These are phyloP conservation scores for Indri indri DNA, from an alignment of 2,113 vertebrate genomes.

Conservation along the genomic window DNA sequence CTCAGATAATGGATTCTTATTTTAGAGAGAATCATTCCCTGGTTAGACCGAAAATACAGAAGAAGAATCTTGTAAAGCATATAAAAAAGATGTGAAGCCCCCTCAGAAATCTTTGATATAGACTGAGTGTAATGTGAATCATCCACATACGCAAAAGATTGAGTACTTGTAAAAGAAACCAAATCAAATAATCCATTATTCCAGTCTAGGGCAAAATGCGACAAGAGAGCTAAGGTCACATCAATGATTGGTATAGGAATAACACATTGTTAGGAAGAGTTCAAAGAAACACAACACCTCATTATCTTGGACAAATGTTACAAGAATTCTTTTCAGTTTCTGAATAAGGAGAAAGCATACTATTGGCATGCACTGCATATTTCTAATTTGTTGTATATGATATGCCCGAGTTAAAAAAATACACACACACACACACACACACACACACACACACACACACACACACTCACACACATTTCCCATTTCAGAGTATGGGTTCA, in stretches of 20 bases:
- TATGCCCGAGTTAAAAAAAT: neutral
- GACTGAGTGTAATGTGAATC: neutral
- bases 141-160: slow-evolving; percentile 26
- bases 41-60: slow-evolving; percentile 29
- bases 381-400: neutral
- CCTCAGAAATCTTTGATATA: neutral
- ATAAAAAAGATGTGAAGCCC: neutral
- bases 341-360: neutral
- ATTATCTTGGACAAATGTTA: neutral
- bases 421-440: no score
- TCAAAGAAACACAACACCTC: neutral
- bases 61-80: slow-evolving; percentile 25
- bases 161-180: neutral
- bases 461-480: neutral
- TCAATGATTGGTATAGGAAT: neutral
- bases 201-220: neutral
- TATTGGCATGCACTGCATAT: neutral
- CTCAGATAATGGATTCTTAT: neutral
- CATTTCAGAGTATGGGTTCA: neutral
- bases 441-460: neutral
- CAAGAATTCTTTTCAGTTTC: neutral
- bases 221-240: neutral
- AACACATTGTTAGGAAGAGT: neutral
- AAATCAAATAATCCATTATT: slow-evolving; percentile 38
- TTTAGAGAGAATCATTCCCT: neutral